These are phyloP conservation scores for Pentalonia nigronervosa DNA, from an alignment of 1,140 invertebrate genomes.

Conservation along the genomic window DNA sequence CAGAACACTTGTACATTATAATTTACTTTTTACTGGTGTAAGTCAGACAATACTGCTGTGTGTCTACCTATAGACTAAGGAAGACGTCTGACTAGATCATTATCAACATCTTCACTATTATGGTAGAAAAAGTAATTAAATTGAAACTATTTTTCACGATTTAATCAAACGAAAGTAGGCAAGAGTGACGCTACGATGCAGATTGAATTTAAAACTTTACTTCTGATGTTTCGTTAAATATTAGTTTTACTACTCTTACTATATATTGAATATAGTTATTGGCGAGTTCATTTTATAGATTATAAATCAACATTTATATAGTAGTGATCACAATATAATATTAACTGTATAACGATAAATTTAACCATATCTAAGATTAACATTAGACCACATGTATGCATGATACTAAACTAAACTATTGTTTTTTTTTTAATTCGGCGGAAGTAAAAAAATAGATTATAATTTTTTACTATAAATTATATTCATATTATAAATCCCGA, in stretches of 20 bases:
- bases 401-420: neutral
- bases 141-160: neutral
- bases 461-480: too few species aligned
- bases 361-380: too few species aligned
- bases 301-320: neutral
- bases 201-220: neutral
- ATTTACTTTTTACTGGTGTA: neutral
- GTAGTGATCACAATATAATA: neutral
- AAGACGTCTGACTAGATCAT: slow-evolving; percentile 3
- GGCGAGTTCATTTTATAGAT: neutral
- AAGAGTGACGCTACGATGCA: neutral
- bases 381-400: too few species aligned
- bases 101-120: neutral
- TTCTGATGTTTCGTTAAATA: neutral
- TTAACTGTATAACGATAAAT: too few species aligned
- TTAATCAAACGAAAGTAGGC: neutral
- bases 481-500: neutral
- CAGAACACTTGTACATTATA: neutral
- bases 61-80: neutral
- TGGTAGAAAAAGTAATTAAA: slow-evolving; percentile 1
- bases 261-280: neutral
- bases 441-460: neutral
- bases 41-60: neutral
- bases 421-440: neutral
- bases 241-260: too few species aligned